A percentile compares a stretch with the other conserved stretches of the same genome.
Conservation (phyloP, 23 tunicate species). For the Halocynthia roretzi region DNA sequence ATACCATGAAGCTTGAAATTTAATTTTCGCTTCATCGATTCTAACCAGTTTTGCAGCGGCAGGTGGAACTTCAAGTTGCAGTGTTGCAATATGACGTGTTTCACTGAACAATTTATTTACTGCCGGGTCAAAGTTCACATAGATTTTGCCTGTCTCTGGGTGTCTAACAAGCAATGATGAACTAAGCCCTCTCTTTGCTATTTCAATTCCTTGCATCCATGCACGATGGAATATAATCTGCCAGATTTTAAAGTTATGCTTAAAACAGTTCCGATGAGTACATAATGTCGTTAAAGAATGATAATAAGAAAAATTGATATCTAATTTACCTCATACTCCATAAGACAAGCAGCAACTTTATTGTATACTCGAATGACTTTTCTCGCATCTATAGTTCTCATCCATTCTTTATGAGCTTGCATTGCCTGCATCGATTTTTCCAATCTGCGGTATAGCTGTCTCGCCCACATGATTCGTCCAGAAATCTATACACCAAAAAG, state of each 20-base stretch:
- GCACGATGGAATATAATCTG: slow-evolving; percentile 74
- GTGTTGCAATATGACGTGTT: slow-evolving; percentile 49
- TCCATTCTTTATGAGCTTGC: slow-evolving; percentile 25
- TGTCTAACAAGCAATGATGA: slow-evolving; percentile 76
- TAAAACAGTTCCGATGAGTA: background rate
- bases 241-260: background rate
- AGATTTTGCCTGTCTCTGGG: slow-evolving; percentile 49
- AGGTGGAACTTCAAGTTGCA: slow-evolving; percentile 59
- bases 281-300: no score
- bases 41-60: slow-evolving; percentile 50
- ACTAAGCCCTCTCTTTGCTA: slow-evolving; percentile 36
- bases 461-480: slow-evolving; percentile 77
- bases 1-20: slow-evolving; percentile 44
- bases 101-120: slow-evolving; percentile 70
- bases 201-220: slow-evolving; percentile 72
- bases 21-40: slow-evolving; percentile 42
- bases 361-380: slow-evolving; percentile 57
- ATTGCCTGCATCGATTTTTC: slow-evolving; percentile 71
- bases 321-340: slow-evolving; percentile 69
- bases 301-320: no score
- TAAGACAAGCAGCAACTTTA: slow-evolving; percentile 68
- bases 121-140: slow-evolving; percentile 84
- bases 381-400: slow-evolving; percentile 57
- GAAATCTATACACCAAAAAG: slow-evolving; percentile 25
- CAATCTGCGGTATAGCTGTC: slow-evolving; percentile 58